phyloP scores from a whole-genome alignment of 2,113 vertebrate species.

The Corythornis madagascariensis region DNA sequence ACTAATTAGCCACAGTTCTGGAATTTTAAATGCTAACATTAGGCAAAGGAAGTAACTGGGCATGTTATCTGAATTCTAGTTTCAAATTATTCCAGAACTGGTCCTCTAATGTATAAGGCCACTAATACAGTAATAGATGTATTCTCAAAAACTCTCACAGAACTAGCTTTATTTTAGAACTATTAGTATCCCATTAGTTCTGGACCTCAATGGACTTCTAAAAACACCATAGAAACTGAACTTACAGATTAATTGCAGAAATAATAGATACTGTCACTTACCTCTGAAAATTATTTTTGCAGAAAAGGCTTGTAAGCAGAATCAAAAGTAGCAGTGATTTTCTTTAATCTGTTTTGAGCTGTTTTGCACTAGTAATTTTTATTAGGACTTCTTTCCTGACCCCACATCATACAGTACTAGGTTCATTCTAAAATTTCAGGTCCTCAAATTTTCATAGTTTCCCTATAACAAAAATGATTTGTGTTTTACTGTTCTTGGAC shows the following conservation, averaged over 20 bases:
- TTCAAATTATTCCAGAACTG: background rate
- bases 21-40: background rate
- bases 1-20: background rate
- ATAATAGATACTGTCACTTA: background rate
- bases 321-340: background rate
- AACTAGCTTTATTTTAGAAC: background rate
- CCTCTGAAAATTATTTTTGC: slow-evolving; percentile 18
- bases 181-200: background rate
- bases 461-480: background rate
- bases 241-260: background rate
- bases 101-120: background rate
- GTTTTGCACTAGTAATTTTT: background rate
- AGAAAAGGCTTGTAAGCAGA: slow-evolving; percentile 24
- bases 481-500: background rate
- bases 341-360: background rate
- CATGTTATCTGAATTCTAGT: background rate
- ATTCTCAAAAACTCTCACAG: background rate
- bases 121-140: background rate
- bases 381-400: background rate
- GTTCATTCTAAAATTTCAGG: background rate
- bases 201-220: background rate
- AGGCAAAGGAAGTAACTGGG: background rate
- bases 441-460: background rate
- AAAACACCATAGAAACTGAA: background rate
- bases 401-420: background rate